These are phyloP conservation scores for Gortyna flavago DNA, from an alignment of 2,888 invertebrate species.

Conservation along the genomic window DNA sequence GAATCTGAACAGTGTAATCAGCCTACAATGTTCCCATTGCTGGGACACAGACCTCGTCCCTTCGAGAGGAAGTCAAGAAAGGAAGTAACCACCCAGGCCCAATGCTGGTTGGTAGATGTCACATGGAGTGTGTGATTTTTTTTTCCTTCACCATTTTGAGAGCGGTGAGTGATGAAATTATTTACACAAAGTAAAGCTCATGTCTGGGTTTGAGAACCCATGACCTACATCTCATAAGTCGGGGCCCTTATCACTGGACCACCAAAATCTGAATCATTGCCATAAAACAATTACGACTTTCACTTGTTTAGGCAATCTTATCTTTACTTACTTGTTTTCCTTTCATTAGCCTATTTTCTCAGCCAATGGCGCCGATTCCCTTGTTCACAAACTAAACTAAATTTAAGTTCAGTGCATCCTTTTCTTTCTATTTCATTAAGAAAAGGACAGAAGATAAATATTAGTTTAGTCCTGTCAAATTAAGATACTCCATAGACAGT, in stretches of 20 bases:
- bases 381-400: too few relatives aligned
- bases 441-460: too few relatives aligned
- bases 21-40: background rate
- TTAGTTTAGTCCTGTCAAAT: too few relatives aligned
- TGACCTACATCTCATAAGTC: background rate
- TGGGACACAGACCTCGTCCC: background rate
- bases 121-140: background rate
- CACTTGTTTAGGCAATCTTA: too few relatives aligned
- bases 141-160: background rate
- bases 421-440: too few relatives aligned
- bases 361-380: too few relatives aligned
- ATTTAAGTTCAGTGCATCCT: too few relatives aligned
- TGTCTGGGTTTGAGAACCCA: background rate
- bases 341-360: background rate
- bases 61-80: background rate
- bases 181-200: background rate
- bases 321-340: background rate
- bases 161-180: background rate
- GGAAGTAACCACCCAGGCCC: too few relatives aligned
- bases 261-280: background rate
- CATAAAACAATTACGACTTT: background rate
- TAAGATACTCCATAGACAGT: too few relatives aligned
- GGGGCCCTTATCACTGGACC: background rate
- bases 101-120: background rate
- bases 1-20: background rate